A percentile compares a stretch with the other conserved stretches of the same genome.
phyloP scores from a whole-genome alignment of 2,113 vertebrate genomes.

The Lasiurus borealis region DNA sequence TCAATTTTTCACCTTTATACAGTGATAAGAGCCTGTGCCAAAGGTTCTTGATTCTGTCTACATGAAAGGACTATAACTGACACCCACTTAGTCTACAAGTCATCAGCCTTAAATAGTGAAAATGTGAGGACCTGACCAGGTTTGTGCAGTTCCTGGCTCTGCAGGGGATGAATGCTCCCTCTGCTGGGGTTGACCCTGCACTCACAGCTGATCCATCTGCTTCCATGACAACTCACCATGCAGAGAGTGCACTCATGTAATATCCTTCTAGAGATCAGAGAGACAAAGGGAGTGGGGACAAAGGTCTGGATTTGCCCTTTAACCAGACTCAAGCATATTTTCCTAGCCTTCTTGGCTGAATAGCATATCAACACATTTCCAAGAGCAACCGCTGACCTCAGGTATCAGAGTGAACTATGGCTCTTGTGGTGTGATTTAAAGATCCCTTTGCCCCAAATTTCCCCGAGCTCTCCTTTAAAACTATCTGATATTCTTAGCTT shows the following conservation, averaged over 20 bases:
- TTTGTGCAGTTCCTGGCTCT: not conserved
- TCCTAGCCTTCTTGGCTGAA: conserved; percentile 33
- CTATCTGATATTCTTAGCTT: not conserved
- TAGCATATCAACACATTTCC: not conserved
- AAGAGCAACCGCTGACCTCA: not conserved
- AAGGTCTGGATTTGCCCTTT: conserved; percentile 32
- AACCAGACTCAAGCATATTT: not conserved
- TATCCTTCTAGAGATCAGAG: not conserved
- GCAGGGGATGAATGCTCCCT: not conserved
- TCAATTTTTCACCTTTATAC: conserved; percentile 66
- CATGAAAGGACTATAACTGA: not conserved
- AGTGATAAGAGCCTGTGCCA: conserved; percentile 56
- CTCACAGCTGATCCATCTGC: not conserved
- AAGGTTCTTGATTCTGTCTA: conserved; percentile 51
- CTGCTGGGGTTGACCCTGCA: not conserved
- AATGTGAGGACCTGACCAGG: not conserved
- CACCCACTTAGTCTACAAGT: not conserved
- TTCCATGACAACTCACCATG: not conserved
- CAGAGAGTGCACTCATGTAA: not conserved
- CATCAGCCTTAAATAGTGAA: conserved; percentile 16
- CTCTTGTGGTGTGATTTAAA: conserved; percentile 65
- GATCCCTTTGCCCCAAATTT: conserved; percentile 11
- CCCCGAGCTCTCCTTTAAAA: not conserved
- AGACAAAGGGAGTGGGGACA: not conserved
- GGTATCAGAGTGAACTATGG: conserved; percentile 58